phyloP scores from a whole-genome alignment of 2,113 vertebrate species.

The Alaudala cheleensis region DNA sequence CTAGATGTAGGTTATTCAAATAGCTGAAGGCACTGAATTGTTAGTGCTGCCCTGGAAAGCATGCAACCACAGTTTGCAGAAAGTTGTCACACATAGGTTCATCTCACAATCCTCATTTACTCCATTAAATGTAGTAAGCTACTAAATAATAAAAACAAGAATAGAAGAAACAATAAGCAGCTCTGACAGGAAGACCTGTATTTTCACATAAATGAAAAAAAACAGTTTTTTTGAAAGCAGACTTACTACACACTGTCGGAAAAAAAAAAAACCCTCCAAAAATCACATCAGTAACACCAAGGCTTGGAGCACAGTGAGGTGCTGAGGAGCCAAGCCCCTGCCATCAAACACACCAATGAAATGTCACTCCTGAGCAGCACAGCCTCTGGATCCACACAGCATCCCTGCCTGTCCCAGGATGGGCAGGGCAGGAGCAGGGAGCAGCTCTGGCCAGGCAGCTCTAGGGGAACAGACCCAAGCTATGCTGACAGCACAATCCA shows the following conservation, averaged over 20 bases:
- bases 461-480: not conserved
- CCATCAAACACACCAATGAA: not conserved
- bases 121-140: not conserved
- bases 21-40: not conserved
- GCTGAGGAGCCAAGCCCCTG: accelerated
- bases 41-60: not conserved
- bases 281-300: not conserved
- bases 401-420: not conserved
- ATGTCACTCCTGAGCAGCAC: not conserved
- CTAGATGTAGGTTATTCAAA: not conserved
- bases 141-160: slow-evolving; percentile 9
- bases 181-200: not conserved
- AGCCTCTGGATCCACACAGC: not conserved
- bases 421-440: not conserved
- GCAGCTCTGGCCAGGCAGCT: not conserved
- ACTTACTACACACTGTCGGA: not conserved
- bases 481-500: not conserved
- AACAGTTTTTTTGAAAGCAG: accelerated
- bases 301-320: accelerated
- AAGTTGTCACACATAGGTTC: not conserved
- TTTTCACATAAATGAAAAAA: not conserved
- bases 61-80: not conserved
- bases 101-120: not conserved
- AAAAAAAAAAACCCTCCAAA: not conserved
- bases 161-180: not conserved